Base-by-base conservation (phyloP, 2,113 vertebrate species). In the Apteryx mantelli region DNA sequence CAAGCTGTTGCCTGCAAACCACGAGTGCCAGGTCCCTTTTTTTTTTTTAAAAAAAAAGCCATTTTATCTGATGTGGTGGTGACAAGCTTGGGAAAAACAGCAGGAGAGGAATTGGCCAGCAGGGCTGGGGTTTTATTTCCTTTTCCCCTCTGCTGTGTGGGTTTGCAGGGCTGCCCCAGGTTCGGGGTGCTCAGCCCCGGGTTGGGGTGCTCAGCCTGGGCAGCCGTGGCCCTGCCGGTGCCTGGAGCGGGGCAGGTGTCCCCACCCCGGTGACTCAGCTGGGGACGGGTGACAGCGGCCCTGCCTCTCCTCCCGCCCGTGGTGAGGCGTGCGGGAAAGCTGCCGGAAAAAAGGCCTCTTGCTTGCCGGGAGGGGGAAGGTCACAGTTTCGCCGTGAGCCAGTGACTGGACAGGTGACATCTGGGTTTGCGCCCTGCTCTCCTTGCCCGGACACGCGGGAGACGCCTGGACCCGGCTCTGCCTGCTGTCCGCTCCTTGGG, bases 401-500 rank as follows among this genome's bases (percentile, higher is more conserved):
- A 1, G 8, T 38, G 65, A 50, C 6, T 75, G 24, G 12, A 36
- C 13, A 26, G 21, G 22, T 75, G 69, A 52, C 0, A 1, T 79
- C 74, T 87, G 19, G 42, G 19, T 5, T 79, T 76, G 78, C 82
- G 52, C 40, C 15, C 12, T 66, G 17, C 28, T 44, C 21, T 65
- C 5, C 16, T 17, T n/a, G 9, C 28, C 22, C 2, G 36, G 36
- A 36, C 36, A 36, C 36, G 36, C 36, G 36, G 9, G 79, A 88
- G 15, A 22, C 0, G 2, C 68, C 40, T 46, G 21, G 24, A 42
- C 9, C 24, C 4, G 8, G 6, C 0, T 0, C 70, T 76, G n/a
- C 76, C 44, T 36, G 36, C 58, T n/a, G 42, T 42, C 42, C 42
- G 11, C 42, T 42, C 42, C 42, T 42, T 13, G 42, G 42, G 42